These are phyloP conservation scores for Sterrhoptilus dennistouni DNA, from an alignment of 2,113 vertebrate species.

Conservation along the genomic window DNA sequence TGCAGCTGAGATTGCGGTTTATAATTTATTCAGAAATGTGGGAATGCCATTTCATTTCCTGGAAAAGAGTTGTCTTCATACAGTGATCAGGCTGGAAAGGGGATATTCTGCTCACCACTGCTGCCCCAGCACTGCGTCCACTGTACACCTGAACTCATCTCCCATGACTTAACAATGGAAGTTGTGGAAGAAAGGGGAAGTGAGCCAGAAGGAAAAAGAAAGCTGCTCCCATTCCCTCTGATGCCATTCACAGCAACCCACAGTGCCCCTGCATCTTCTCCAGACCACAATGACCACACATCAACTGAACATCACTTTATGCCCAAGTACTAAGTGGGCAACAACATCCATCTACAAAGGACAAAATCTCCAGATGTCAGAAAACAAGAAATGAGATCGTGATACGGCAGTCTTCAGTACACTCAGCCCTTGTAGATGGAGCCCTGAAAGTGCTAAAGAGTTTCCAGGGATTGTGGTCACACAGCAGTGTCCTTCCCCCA, in stretches of 20 bases:
- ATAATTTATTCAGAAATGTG: not conserved
- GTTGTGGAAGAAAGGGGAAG: not conserved
- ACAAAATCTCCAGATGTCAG: not conserved
- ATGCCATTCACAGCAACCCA: not conserved
- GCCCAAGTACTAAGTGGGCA: not conserved
- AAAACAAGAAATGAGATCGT: not conserved
- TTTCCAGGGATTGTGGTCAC: not conserved
- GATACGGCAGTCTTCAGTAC: not conserved
- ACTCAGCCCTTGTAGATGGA: not conserved
- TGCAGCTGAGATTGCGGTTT: not conserved
- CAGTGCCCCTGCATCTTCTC: not conserved
- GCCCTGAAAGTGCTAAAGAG: not conserved
- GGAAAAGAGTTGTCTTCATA: not conserved
- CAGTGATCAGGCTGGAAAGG: not conserved
- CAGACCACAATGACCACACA: not conserved
- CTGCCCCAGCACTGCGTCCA: fast-evolving
- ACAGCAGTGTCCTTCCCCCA: not conserved
- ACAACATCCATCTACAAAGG: fast-evolving
- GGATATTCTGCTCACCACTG: not conserved
- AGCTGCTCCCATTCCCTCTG: not conserved
- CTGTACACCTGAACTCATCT: not conserved
- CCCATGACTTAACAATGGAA: fast-evolving
- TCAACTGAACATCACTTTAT: fast-evolving
- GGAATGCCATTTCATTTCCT: not conserved
- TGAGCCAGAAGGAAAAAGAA: not conserved